A percentile compares a stretch with the other conserved stretches of the same genome.
Evolutionary conservation across 1,140 invertebrate genomes (phyloP).

Genomic region (Liolophura sinensis): DNA sequence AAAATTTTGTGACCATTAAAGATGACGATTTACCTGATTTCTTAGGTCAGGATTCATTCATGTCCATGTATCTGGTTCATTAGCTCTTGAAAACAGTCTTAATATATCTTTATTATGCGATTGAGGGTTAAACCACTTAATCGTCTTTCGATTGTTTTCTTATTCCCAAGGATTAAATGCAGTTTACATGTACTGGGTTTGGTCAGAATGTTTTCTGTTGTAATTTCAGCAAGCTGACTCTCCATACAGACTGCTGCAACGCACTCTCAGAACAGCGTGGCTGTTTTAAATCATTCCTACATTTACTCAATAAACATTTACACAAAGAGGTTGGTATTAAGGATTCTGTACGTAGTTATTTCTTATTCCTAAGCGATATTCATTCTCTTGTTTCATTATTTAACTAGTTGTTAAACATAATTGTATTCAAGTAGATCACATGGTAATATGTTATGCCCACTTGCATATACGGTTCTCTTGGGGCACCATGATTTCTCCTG

Average conservation of each 20-base stretch:
- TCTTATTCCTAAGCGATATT: not conserved
- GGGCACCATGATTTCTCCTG: too few species aligned
- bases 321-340: conserved; percentile 59
- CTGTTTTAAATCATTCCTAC: conserved; percentile 63
- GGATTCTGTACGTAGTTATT: not conserved
- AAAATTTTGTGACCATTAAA: not conserved
- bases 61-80: too few species aligned
- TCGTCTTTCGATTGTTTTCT: too few species aligned
- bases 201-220: conserved; percentile 14
- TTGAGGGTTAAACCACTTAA: too few species aligned
- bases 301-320: conserved; percentile 65
- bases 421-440: too few species aligned
- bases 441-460: too few species aligned
- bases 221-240: conserved; percentile 73
- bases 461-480: too few species aligned
- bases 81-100: too few species aligned
- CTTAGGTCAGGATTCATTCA: too few species aligned
- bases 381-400: conserved; percentile 1
- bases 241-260: conserved; percentile 73
- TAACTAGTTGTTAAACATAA: too few species aligned
- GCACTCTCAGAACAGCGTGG: conserved; percentile 64
- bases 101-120: too few species aligned
- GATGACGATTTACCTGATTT: too few species aligned
- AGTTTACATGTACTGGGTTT: not conserved
- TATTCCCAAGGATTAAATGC: not conserved